A percentile compares a stretch with the other conserved stretches of the same genome.
These are phyloP conservation scores for Rhinogobius similis DNA, from an alignment of 2,113 vertebrate genomes.

Conservation along the genomic window DNA sequence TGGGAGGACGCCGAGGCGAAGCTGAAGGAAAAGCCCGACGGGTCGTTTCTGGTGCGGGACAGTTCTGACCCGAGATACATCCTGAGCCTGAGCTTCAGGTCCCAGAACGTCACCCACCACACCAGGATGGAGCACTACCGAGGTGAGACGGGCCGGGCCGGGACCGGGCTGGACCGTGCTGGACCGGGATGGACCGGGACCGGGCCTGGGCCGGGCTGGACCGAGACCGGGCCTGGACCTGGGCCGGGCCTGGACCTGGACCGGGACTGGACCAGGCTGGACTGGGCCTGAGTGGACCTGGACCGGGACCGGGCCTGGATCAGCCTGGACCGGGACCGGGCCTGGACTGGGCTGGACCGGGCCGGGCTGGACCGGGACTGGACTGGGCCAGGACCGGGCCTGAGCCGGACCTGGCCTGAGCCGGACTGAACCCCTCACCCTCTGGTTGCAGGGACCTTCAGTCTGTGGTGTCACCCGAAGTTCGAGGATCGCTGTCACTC, in stretches of 20 bases:
- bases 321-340: neutral
- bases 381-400: neutral
- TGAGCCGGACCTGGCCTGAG: neutral
- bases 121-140: slow-evolving; percentile 77
- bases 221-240: too few relatives aligned
- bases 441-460: slow-evolving; percentile 83
- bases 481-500: slow-evolving; percentile 95
- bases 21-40: slow-evolving; percentile 92
- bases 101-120: slow-evolving; percentile 86
- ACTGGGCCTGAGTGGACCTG: too few relatives aligned
- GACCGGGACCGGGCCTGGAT: neutral
- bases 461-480: slow-evolving; percentile 93
- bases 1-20: slow-evolving; percentile 95
- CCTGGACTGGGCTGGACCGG: too few relatives aligned
- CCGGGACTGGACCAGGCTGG: neutral
- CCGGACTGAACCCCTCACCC: neutral
- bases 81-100: slow-evolving; percentile 96
- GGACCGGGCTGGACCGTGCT: neutral
- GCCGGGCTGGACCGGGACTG: too few relatives aligned
- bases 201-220: too few relatives aligned
- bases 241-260: neutral
- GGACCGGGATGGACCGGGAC: neutral
- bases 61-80: slow-evolving; percentile 96
- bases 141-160: slow-evolving; percentile 27
- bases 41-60: slow-evolving; percentile 94